These are phyloP conservation scores for Falco naumanni DNA, from an alignment of 2,797 vertebrate species.

Conservation along the genomic window DNA sequence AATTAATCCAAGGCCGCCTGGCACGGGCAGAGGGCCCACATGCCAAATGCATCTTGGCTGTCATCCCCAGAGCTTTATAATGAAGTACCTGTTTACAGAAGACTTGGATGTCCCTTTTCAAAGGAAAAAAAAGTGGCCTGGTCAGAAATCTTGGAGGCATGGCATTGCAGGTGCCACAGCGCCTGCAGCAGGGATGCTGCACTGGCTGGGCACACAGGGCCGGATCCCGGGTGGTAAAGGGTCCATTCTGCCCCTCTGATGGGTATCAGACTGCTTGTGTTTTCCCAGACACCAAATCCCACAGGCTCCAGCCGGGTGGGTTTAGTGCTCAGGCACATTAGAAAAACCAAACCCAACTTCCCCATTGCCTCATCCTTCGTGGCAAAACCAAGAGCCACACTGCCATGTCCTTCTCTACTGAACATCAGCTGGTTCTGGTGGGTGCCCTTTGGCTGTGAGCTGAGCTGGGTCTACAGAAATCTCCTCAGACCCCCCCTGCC, in stretches of 20 bases:
- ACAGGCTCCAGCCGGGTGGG: background rate
- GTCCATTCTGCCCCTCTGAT: accelerated
- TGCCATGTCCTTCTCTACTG: background rate
- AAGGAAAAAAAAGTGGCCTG: background rate
- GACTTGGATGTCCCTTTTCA: background rate
- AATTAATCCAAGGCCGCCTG: background rate
- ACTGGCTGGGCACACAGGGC: background rate
- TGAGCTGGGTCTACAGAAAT: background rate
- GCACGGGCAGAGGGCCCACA: accelerated
- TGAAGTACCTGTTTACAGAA: slow-evolving; percentile 1
- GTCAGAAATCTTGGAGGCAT: background rate
- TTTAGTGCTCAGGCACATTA: background rate
- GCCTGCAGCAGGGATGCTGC: background rate
- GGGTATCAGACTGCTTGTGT: background rate
- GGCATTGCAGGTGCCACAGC: background rate
- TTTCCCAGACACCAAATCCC: background rate
- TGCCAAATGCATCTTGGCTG: background rate
- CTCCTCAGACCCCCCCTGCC: background rate
- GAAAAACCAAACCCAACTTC: background rate
- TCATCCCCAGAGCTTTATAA: background rate
- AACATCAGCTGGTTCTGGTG: background rate
- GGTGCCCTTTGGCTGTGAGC: background rate
- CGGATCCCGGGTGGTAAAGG: background rate
- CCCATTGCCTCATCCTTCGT: background rate
- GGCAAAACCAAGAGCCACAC: background rate